Evolutionary conservation across 2,888 invertebrate species (phyloP).

Genomic region (Carterocephalus palaemon): DNA sequence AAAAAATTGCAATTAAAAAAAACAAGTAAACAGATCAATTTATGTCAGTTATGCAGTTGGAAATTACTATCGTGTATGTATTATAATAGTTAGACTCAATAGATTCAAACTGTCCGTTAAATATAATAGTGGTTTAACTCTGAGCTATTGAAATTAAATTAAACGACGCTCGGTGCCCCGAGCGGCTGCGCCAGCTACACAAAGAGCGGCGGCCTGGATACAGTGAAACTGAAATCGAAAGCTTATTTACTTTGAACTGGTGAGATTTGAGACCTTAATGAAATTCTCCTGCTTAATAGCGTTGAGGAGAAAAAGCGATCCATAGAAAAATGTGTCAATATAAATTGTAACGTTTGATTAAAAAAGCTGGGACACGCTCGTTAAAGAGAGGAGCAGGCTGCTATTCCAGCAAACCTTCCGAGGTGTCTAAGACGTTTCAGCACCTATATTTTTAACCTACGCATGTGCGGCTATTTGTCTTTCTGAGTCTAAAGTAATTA

Average conservation of each 20-base stretch:
- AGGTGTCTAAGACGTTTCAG: too few species aligned
- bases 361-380: too few species aligned
- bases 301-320: neutral
- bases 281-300: neutral
- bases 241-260: neutral
- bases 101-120: neutral
- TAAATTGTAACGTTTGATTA: too few species aligned
- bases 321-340: neutral
- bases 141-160: constrained; percentile 8
- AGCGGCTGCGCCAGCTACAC: constrained; percentile 1
- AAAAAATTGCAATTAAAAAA: too few species aligned
- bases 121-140: constrained; percentile 15
- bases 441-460: too few species aligned
- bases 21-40: too few species aligned
- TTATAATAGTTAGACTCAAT: too few species aligned
- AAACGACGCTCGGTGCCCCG: neutral
- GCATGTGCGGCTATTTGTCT: too few species aligned
- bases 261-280: constrained; percentile 7
- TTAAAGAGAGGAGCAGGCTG: too few species aligned
- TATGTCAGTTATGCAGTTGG: too few species aligned
- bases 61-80: too few species aligned
- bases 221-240: constrained; percentile 14
- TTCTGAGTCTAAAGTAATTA: too few species aligned
- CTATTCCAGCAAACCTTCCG: neutral
- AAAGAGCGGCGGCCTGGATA: constrained; percentile 1